phyloP scores from a whole-genome alignment of 1,140 invertebrate species.

The Wiebesia pumilae region DNA sequence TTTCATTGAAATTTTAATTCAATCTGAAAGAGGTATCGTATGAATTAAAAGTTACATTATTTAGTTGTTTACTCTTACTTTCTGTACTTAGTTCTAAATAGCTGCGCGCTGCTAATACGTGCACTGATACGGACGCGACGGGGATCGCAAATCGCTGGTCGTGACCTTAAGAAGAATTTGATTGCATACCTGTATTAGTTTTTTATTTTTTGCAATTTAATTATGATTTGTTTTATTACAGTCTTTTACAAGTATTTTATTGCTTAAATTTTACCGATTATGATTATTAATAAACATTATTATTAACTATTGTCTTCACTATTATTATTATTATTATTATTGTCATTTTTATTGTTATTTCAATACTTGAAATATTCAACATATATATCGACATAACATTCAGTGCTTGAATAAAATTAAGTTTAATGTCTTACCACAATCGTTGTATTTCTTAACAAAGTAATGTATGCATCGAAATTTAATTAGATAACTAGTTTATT shows the following conservation, averaged over 20 bases:
- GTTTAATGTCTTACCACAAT: too few species aligned
- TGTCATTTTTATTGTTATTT: too few species aligned
- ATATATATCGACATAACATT: too few species aligned
- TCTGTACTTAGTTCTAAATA: slow-evolving; percentile 9
- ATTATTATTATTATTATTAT: too few species aligned
- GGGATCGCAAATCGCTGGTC: slow-evolving; percentile 13
- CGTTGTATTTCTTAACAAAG: too few species aligned
- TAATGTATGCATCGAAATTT: too few species aligned
- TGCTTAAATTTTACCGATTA: too few species aligned
- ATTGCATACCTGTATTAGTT: background rate
- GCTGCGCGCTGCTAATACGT: background rate
- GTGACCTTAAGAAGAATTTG: background rate
- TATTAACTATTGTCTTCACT: too few species aligned
- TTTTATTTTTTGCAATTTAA: background rate
- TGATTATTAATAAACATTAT: too few species aligned
- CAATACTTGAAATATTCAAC: too few species aligned
- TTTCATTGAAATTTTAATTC: background rate
- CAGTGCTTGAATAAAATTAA: too few species aligned
- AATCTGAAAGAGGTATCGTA: background rate
- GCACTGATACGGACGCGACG: slow-evolving; percentile 34
- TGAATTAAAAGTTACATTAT: background rate
- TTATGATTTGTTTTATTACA: background rate
- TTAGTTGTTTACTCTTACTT: slow-evolving; percentile 28
- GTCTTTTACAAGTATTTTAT: background rate
- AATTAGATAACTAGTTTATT: too few species aligned